Evolutionary conservation across 2,797 vertebrate species (phyloP).

Genomic region (Pogonophryne albipinna): DNA sequence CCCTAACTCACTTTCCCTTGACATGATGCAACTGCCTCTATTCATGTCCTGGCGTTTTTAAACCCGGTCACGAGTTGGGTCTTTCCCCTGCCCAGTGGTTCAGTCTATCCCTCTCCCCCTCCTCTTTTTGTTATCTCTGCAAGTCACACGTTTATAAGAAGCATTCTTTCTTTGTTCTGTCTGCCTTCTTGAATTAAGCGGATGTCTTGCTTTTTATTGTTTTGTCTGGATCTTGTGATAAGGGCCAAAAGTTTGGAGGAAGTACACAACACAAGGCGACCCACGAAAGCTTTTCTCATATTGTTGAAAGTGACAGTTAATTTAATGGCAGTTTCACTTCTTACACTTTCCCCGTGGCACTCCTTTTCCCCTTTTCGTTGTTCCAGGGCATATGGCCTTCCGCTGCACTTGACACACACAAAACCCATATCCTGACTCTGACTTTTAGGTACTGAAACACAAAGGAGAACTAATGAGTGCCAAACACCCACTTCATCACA

Average conservation of each 20-base stretch:
- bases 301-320: slow-evolving; percentile 69
- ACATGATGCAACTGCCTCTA: slow-evolving; percentile 37
- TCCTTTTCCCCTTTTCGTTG: slow-evolving; percentile 57
- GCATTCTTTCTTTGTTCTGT: slow-evolving; percentile 43
- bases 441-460: slow-evolving; percentile 58
- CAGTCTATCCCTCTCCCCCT: background rate
- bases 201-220: slow-evolving; percentile 56
- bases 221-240: slow-evolving; percentile 55
- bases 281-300: slow-evolving; percentile 11
- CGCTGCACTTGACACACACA: slow-evolving; percentile 35
- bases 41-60: slow-evolving; percentile 48
- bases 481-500: slow-evolving; percentile 45
- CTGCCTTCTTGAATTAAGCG: slow-evolving; percentile 18
- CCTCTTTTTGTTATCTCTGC: slow-evolving; percentile 35
- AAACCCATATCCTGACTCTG: slow-evolving; percentile 73
- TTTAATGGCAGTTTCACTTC: slow-evolving; percentile 60
- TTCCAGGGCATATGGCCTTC: slow-evolving; percentile 57
- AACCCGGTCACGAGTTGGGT: slow-evolving; percentile 50
- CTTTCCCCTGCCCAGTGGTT: slow-evolving; percentile 35
- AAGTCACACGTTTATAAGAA: slow-evolving; percentile 53
- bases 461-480: slow-evolving; percentile 61
- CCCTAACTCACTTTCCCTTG: slow-evolving; percentile 34
- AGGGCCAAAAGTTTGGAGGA: slow-evolving; percentile 38
- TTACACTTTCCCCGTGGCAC: slow-evolving; percentile 42
- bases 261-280: slow-evolving; percentile 8